Percentiles rank a stretch among this genome's conserved stretches.
Evolutionary conservation across 1,140 invertebrate genomes (phyloP).

Genomic region (Drosophila rufa): DNA sequence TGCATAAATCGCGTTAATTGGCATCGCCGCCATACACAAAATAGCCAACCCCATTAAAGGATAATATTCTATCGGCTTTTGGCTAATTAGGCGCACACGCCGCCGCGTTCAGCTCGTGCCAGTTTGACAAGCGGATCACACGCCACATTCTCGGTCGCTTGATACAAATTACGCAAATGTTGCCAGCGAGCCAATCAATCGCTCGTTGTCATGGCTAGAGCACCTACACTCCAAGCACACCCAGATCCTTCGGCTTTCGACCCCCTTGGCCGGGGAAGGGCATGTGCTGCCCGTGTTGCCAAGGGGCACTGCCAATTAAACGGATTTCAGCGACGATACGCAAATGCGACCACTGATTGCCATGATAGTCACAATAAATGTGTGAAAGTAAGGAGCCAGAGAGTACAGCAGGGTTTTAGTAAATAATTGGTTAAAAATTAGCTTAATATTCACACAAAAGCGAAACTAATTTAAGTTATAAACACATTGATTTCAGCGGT

Average conservation of each 20-base stretch:
- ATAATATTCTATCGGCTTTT: constrained; percentile 53
- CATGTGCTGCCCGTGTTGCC: constrained; percentile 20
- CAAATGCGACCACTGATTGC: constrained; percentile 45
- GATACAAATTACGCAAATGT: constrained; percentile 70
- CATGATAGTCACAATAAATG: not conserved
- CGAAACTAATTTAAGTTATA: not conserved
- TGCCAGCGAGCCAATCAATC: constrained; percentile 31
- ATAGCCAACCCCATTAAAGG: constrained; percentile 52
- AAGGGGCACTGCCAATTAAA: constrained; percentile 51
- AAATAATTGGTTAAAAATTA: not conserved
- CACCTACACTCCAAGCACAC: constrained; percentile 23
- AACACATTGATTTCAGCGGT: too few relatives aligned
- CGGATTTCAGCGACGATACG: constrained; percentile 22
- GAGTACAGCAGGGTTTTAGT: not conserved
- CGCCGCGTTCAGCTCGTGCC: constrained; percentile 11
- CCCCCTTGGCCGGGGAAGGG: constrained; percentile 5
- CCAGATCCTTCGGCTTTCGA: not conserved
- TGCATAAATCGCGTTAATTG: constrained; percentile 68
- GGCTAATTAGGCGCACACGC: constrained; percentile 67
- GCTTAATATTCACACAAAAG: not conserved
- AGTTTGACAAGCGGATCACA: constrained; percentile 60
- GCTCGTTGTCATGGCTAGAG: constrained; percentile 58
- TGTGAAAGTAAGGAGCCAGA: too few relatives aligned
- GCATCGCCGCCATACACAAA: constrained; percentile 26
- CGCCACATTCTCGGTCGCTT: constrained; percentile 31